phyloP scores from a whole-genome alignment of 2,797 vertebrate species.

The Carduelis carduelis region DNA sequence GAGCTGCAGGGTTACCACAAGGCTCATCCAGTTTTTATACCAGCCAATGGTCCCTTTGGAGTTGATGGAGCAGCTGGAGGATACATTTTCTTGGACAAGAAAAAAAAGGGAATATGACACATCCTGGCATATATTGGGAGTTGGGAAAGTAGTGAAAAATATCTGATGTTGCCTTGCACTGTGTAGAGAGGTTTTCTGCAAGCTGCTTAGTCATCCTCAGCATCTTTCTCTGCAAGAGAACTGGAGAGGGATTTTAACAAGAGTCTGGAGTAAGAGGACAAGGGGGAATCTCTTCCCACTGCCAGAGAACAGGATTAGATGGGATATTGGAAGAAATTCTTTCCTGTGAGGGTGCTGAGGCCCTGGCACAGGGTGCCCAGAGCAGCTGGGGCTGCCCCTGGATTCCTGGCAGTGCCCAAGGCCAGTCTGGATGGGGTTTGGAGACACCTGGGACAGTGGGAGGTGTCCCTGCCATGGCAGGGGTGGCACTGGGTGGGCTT shows the following conservation, averaged over 20 bases:
- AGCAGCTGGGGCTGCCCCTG: not conserved
- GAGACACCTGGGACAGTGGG: accelerated
- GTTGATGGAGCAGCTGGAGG: not conserved
- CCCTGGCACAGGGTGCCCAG: not conserved
- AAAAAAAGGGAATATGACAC: not conserved
- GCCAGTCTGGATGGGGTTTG: not conserved
- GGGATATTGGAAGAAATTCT: not conserved
- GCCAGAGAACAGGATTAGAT: not conserved
- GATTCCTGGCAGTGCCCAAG: not conserved
- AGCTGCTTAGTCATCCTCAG: not conserved
- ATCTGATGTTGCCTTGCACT: not conserved
- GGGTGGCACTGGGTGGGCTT: not conserved
- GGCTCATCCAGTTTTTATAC: not conserved
- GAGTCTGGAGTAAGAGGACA: not conserved
- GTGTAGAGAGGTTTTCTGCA: not conserved
- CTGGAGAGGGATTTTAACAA: not conserved
- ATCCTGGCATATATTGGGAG: not conserved
- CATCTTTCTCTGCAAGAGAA: not conserved
- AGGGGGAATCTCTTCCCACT: not conserved
- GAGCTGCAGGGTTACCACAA: not conserved
- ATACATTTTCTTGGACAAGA: not conserved
- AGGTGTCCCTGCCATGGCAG: not conserved
- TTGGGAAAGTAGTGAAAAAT: not conserved
- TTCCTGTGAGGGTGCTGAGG: accelerated
- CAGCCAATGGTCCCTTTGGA: not conserved